A percentile compares a stretch with the other conserved stretches of the same genome.
phyloP scores from a whole-genome alignment of 2,113 vertebrate species.

The Mixornis gularis region DNA sequence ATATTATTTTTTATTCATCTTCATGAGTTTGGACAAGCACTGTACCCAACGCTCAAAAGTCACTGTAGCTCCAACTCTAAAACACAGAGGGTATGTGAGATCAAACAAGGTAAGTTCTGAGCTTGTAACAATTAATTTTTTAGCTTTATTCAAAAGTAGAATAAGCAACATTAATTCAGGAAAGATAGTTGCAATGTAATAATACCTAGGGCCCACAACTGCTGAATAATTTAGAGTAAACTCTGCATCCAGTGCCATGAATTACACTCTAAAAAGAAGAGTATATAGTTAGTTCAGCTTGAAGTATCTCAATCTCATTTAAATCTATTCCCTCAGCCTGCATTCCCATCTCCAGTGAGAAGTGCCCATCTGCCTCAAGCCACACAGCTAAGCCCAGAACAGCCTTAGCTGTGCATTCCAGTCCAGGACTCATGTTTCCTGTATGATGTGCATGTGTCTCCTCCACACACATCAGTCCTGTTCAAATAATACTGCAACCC shows the following conservation, averaged over 20 bases:
- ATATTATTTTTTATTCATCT: constrained; percentile 36
- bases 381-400: not conserved
- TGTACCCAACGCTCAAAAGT: not conserved
- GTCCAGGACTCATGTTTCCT: constrained; percentile 6
- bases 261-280: not conserved
- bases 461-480: constrained; percentile 8
- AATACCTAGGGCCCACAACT: not conserved
- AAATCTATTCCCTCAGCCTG: not conserved
- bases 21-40: not conserved
- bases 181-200: constrained; percentile 8
- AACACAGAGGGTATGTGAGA: not conserved
- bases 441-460: constrained; percentile 30
- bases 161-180: constrained; percentile 26
- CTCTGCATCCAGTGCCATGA: not conserved
- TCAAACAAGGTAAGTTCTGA: constrained; percentile 31
- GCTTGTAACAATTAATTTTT: constrained; percentile 55
- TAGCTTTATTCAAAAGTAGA: constrained; percentile 13
- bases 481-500: constrained; percentile 29
- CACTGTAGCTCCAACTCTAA: not conserved
- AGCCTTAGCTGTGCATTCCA: constrained; percentile 19
- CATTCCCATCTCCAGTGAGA: not conserved
- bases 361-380: not conserved
- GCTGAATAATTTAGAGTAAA: constrained; percentile 43
- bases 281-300: not conserved
- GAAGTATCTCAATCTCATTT: not conserved